phyloP scores from a whole-genome alignment of 2,113 vertebrate genomes.

The Rhegmatorhina hoffmannsi region DNA sequence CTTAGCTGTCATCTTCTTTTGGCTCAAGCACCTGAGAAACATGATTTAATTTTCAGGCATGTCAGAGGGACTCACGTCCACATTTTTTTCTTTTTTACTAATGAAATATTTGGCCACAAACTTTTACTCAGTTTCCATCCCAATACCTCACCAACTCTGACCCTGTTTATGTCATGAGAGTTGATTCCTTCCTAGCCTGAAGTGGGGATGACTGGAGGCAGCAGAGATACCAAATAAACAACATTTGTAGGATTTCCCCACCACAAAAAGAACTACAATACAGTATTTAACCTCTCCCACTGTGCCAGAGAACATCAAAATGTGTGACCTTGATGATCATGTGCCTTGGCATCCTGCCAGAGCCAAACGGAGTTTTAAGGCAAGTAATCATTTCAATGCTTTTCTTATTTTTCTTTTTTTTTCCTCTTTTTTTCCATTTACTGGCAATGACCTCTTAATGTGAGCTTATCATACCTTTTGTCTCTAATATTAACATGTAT shows the following conservation, averaged over 20 bases:
- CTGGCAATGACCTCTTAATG: background rate
- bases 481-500: background rate
- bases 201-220: constrained; percentile 19
- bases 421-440: background rate
- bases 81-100: background rate
- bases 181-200: background rate
- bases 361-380: background rate
- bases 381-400: background rate
- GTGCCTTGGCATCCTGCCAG: constrained; percentile 24
- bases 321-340: constrained; percentile 7
- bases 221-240: constrained; percentile 36
- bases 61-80: background rate
- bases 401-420: background rate
- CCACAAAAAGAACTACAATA: background rate
- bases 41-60: background rate
- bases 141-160: background rate
- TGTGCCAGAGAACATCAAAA: constrained; percentile 54
- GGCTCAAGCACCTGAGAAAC: constrained; percentile 28
- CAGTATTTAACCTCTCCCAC: constrained; percentile 40
- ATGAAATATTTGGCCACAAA: constrained; percentile 18
- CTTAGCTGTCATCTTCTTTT: constrained; percentile 4
- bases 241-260: background rate
- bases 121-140: background rate
- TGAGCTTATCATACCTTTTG: constrained; percentile 14
- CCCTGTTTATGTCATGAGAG: background rate